Base-by-base conservation (phyloP, 2,888 invertebrate genomes). In the Habroteleia sp. region DNA sequence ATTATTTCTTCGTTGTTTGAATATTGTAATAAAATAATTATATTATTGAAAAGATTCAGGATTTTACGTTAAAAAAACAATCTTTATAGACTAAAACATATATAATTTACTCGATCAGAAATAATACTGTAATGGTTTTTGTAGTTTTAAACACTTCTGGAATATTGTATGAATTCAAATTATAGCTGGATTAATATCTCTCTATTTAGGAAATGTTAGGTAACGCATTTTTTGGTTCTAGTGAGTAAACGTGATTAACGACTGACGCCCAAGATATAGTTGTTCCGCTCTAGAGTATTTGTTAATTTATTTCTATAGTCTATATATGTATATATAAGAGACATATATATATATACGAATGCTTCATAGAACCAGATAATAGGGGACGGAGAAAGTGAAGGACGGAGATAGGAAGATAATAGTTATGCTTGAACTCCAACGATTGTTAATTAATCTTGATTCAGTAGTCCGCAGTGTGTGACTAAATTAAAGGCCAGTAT, bases 371-470 rank as follows among this genome's bases (percentile, higher is more conserved):
- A 46, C n/a, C 17, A 48, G 39, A 46, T 54, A 58, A 58, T 68
- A 11, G 37, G 29, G 6, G 25, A 6, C 1, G 33, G 42, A 25
- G 42, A 50, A 60, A 60, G 46, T 56, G 50, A 56, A 42, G 52
- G 23, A 44, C 29, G 16, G 66, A 41, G 48, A 52, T 65, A 52
- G 33, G 10, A 46, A 58, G 65, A 58, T 56, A 41, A 48, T 63
- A 65, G 58, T 42, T 58, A 44, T 46, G 56, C 41, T 56, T 33
- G 44, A 65, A 73, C 72, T 73, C 41, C 37, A 66, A 65, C 58
- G 52, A 73, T 66, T 68, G 48, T 62, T 66, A 58, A 68, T 74
- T 68, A 74, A 74, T 74, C 66, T 60, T 66, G 73, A 66, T 72
- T 65, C 58, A 72, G 63, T 41, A 48, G 46, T 33, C 31, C 25